phyloP scores from a whole-genome alignment of 1,140 invertebrate species.

The Rhyzopertha dominica region DNA sequence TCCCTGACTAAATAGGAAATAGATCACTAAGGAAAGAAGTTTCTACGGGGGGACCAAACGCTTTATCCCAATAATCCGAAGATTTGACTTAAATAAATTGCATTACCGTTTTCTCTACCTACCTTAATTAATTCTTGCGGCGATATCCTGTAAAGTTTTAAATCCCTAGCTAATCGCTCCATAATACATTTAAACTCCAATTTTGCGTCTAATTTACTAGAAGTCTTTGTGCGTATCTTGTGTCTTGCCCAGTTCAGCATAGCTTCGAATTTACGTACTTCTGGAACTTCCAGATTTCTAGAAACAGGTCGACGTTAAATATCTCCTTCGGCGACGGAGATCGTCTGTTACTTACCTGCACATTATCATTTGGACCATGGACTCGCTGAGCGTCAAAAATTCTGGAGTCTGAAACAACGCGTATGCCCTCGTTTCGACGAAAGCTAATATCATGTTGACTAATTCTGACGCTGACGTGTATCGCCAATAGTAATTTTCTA shows the following conservation, averaged over 20 bases:
- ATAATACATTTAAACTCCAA: constrained; percentile 88
- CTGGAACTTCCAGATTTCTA: constrained; percentile 74
- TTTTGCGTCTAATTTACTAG: constrained; percentile 74
- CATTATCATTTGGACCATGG: constrained; percentile 94
- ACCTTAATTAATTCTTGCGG: constrained; percentile 89
- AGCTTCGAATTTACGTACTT: constrained; percentile 89
- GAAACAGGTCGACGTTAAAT: constrained; percentile 9
- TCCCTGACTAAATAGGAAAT: neutral
- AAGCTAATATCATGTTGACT: constrained; percentile 90
- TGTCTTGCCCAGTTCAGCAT: constrained; percentile 86
- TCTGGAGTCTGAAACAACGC: constrained; percentile 77
- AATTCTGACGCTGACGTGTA: constrained; percentile 90
- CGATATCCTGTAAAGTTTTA: constrained; percentile 86
- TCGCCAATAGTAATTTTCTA: constrained; percentile 94
- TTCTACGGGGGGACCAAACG: too few species aligned
- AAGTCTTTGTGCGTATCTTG: constrained; percentile 71
- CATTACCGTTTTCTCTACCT: too few species aligned
- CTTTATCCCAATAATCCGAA: too few species aligned
- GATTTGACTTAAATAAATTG: too few species aligned
- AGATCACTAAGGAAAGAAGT: neutral
- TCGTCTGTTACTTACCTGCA: constrained; percentile 49
- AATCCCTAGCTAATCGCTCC: constrained; percentile 81
- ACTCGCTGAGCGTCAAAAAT: constrained; percentile 83
- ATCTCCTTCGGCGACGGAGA: neutral
- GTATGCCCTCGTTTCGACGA: constrained; percentile 79